Base-by-base conservation (phyloP, 1,140 invertebrate genomes). In the Drosophila navojoa region DNA sequence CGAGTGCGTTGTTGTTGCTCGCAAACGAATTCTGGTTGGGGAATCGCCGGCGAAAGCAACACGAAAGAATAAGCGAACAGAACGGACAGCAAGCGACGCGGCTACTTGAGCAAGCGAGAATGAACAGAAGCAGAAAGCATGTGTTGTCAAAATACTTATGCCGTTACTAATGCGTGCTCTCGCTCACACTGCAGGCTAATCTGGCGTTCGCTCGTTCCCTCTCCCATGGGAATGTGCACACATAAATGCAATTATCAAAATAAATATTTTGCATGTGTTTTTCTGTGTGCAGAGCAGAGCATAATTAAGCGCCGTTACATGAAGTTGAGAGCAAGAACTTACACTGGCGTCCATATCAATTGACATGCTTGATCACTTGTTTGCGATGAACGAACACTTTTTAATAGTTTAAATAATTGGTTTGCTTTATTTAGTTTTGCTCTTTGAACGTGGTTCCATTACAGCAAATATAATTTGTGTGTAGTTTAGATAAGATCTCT, bases 401-500 rank as follows among this genome's bases (percentile, higher is more conserved):
- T 25, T 49, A 67, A 19, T 25, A 64, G 16, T 49, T 50, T 77
- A 76, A 61, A 77, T 87, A 87, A 76, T 77, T 76, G 66, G 66
- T 68, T 81, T 87, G 73, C 84, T 87, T 87, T 87, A 87, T 87
- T 87, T 89, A 87, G 84, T 89, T 86, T 89, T 86, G 79, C 71
- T 61, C 52, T 59, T 78, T 76, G 75, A 86, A 86, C 75, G 69
- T 78, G 75, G 78, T 86, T 80, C 78, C 60, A 71, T 81, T 86
- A 86, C 64, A 86, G 81, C 78, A 85, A 85, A 81, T 85, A 78
- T 85, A 81, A 69, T 81, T 85, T 85, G 81, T 86, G 81, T 78
- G 81, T 78, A 81, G 75, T 87, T 89, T 74, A 67, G 82, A 81
- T 87, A 85, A 70, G 67, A 75, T 78, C 62, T 79, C 66, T 79